Base-by-base conservation (phyloP, 2,888 invertebrate species). In the Conus canariensis region DNA sequence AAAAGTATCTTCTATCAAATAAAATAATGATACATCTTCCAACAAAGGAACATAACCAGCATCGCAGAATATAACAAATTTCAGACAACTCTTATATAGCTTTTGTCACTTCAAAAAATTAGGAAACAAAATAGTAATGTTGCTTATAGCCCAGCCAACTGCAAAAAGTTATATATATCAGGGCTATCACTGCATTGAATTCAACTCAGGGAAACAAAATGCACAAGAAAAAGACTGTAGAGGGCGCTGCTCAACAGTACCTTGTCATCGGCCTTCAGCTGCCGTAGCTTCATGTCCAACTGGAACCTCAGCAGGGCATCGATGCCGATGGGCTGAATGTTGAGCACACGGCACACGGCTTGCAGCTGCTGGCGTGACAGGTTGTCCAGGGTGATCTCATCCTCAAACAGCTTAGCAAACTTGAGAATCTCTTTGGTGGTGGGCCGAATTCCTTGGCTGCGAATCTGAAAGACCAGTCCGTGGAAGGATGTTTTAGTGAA, bases 321-420 rank as follows among this genome's bases (percentile, higher is more conserved):
- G 0, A 99, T 98, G 64, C 99, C 97, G 22, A 96, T 94, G n/a
- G 95, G 93, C 98, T 98, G 94, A 7, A 97, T 94, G 96, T 99
- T 98, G 91, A 99, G 97, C 8, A 99, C 98, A 93, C 98, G 97
- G 96, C 99, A 99, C 87, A 99, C 96, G 0, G 99, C 99, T 83
- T 98, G 97, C 93, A 99, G 97, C 96, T 99, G 99, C 9, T 98
- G 98, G 90, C 99, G 97, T 25, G 98, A 97, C 89, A 99, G 97
- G 4, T 99, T 99, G 96, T 99, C 99, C 91, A 99, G 97, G 0
- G 99, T 99, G 77, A 99, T 98, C 97, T 99, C 99, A 97, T 99
- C 99, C 96, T 99, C 98, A 96, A 99, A 99, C 77, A 99, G 97
- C 96, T 99, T 99, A 0, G 99, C 98, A 96, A 98, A 99, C 95